Evolutionary conservation across 2,113 vertebrate species (phyloP), one percentile per base, ranked within the genome.

Genomic region (Rissa tridactyla): DNA sequence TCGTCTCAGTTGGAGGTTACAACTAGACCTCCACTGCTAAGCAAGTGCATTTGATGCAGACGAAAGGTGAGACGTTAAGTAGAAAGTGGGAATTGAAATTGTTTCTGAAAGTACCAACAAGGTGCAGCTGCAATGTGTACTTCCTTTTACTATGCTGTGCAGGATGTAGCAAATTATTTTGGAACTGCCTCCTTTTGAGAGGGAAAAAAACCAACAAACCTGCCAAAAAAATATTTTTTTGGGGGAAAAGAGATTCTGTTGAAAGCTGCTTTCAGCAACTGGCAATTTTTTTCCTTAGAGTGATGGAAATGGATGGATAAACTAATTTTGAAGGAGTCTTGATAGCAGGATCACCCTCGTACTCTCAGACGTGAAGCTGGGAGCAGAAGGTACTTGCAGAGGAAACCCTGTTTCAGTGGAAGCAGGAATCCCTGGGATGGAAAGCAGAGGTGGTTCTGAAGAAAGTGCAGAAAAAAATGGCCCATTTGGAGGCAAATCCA

Each of bases 81-180:
- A 95, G 96, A 97, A 98, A 98, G 98, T 98, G 97, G 98, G 98
- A 98, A 98, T 97, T 97, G 98, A 98, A 98, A 98, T 97, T 96
- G 62, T 88, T 92, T 96, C 96, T 94, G 97, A 98, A 97, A 97
- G 94, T 38, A 94, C 82, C 94, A 82, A 44, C 82, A 90, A 97
- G 85, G 96, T 97, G 93, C 98, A 98, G 98, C 98, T 98, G 98
- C 96, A 75, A 18, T 1, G 40, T n/a, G 66, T 57, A 94, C 97
- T 98, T 97, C 97, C 98, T 98, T 97, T 95, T 97, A 23, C 77
- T 60, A 2, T 34, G n/a, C 76, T 91, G 61, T 55, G 90, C 97
- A 95, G 90, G 95, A 91, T 95, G 92, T 92, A 88, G 94, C 79
- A 71, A 77, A 95, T 95, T 88, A 95, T 94, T 96, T 97, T 97